Evolutionary conservation across 2,113 vertebrate genomes (phyloP).

Genomic region (Proterorhinus semilunaris): DNA sequence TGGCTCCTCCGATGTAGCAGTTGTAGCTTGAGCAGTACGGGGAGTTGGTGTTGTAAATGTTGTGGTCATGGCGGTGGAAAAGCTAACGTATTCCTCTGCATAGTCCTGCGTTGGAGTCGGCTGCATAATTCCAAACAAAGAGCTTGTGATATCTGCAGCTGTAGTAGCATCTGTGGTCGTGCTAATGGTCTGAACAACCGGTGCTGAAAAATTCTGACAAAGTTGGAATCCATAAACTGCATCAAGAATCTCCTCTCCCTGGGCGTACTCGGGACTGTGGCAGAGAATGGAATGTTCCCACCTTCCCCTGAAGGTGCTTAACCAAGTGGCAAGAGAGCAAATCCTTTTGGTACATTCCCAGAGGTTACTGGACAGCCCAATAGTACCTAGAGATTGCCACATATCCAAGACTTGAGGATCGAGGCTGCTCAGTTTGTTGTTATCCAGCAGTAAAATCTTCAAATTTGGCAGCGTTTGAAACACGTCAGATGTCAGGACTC

Average conservation of each 20-base stretch:
- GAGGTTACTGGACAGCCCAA: conserved; percentile 94
- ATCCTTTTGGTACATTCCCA: conserved; percentile 98
- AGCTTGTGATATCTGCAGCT: conserved; percentile 82
- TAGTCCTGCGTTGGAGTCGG: conserved; percentile 90
- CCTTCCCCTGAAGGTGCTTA: conserved; percentile 94
- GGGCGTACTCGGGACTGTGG: conserved; percentile 93
- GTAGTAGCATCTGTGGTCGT: conserved; percentile 74
- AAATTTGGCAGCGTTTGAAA: conserved; percentile 97
- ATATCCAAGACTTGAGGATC: conserved; percentile 88
- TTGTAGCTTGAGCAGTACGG: conserved; percentile 69
- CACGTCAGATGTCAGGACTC: conserved; percentile 87
- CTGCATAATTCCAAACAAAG: conserved; percentile 89
- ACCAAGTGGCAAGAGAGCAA: conserved; percentile 92
- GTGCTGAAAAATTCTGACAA: conserved; percentile 95
- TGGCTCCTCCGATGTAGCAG: conserved; percentile 76
- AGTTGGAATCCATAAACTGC: conserved; percentile 98
- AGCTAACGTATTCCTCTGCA: conserved; percentile 92
- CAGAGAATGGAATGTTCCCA: conserved; percentile 98
- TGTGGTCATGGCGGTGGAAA: conserved; percentile 81
- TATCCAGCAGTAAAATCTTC: conserved; percentile 95
- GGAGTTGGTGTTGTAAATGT: conserved; percentile 70
- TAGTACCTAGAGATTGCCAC: conserved; percentile 85
- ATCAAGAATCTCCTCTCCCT: conserved; percentile 98
- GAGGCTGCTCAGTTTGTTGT: conserved; percentile 93
- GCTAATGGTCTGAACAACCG: conserved; percentile 80